Base-by-base conservation (phyloP, 1,140 invertebrate species). In the Caenorhabditis remanei region DNA sequence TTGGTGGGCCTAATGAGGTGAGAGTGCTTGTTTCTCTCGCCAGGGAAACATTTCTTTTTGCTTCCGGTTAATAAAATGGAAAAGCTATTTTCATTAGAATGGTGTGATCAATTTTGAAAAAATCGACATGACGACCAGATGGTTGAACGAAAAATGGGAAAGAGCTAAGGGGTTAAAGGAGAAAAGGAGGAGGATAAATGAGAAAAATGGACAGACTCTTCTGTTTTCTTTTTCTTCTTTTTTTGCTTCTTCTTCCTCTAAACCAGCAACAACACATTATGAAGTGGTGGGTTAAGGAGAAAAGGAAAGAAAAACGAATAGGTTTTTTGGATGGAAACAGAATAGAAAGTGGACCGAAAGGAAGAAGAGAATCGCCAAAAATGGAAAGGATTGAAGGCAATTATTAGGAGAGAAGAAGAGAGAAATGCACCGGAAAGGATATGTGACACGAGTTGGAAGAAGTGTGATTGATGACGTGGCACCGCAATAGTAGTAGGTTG, bases 201-300 rank as follows among this genome's bases (percentile, higher is more conserved):
- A 79, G 71, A 79, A 79, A 79, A 79, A 48, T 79, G 71, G 71
- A 79, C 71, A 79, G 71, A n/a, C n/a, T 79, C 71, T 84, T 82
- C 43, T 82, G 32, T 13, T 21, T 13, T 32, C 24, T 79, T 61
- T 61, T 61, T 61, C 58, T 61, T 65, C 61, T 32, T 65, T 65
- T 65, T 82, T 40, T 82, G 9, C 43, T 82, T 48, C 50, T 55
- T 83, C 50, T 40, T 8, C 79, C n/a, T 83, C 79, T 16, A 61
- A 32, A 14, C 53, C 71, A 79, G 46, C 71, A 48, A 79, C 71
- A 79, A 79, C 71, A 50, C 71, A 79, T 48, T 79, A 79, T 79
- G 71, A 79, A 79, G 71, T 79, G 71, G 71, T 48, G 24, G 21
- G 24, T 7, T 9, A 19, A 41, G 41, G 16, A 8, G 40, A 48